Evolutionary conservation across 64 coral and sea anemone species (phyloP).

Genomic region (Platygyra sinensis): DNA sequence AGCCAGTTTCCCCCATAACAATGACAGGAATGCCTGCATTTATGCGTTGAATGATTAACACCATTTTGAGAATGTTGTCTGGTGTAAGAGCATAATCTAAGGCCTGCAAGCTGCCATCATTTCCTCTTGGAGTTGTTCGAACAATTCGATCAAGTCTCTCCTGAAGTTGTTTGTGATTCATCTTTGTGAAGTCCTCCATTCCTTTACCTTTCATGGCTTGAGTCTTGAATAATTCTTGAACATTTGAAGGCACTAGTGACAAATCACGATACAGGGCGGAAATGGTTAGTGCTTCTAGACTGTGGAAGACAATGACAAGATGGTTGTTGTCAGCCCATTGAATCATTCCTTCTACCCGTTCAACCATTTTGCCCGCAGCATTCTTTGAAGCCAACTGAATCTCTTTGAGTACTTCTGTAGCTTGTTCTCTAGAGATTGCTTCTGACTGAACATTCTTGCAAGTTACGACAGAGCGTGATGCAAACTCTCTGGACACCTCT

Average conservation of each 20-base stretch:
- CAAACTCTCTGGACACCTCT: slow-evolving; percentile 83
- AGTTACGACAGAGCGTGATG: slow-evolving; percentile 65
- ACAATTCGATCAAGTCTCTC: slow-evolving; percentile 52
- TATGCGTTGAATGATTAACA: slow-evolving; percentile 84
- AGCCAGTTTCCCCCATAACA: slow-evolving; percentile 82
- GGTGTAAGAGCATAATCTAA: slow-evolving; percentile 85
- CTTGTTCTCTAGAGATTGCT: slow-evolving; percentile 47
- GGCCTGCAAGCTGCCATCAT: background rate
- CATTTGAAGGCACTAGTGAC: slow-evolving; percentile 46
- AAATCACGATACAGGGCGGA: slow-evolving; percentile 67
- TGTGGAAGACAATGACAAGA: slow-evolving; percentile 73
- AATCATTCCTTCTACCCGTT: slow-evolving; percentile 83
- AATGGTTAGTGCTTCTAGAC: slow-evolving; percentile 61
- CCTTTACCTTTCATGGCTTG: slow-evolving; percentile 42
- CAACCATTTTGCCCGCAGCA: slow-evolving; percentile 66
- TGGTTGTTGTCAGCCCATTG: slow-evolving; percentile 86
- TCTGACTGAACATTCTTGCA: slow-evolving; percentile 55
- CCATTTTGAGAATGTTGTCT: slow-evolving; percentile 95
- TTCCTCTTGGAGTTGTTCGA: slow-evolving; percentile 31
- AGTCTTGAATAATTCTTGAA: slow-evolving; percentile 68
- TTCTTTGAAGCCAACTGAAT: slow-evolving; percentile 25
- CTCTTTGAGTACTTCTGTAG: slow-evolving; percentile 29
- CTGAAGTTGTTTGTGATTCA: slow-evolving; percentile 58
- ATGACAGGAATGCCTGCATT: slow-evolving; percentile 78
- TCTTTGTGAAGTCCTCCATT: slow-evolving; percentile 39